Conservation (phyloP, 2,888 invertebrate genomes). For the Nasonovia ribisnigri region DNA sequence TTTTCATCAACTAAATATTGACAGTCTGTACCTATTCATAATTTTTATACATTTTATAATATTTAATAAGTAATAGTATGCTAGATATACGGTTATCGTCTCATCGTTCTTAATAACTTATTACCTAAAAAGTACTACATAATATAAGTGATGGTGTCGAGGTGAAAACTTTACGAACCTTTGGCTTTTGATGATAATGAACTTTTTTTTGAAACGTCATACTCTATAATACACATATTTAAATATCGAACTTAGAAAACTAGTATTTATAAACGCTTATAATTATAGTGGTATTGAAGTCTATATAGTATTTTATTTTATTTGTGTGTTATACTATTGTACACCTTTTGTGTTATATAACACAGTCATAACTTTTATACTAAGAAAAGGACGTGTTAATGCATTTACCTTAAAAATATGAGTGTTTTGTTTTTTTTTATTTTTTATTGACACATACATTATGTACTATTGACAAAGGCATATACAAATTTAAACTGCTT, state of each 20-base stretch:
- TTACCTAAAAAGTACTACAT: background rate
- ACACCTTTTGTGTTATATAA: background rate
- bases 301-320: background rate
- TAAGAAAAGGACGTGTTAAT: background rate
- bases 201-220: background rate
- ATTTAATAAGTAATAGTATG: background rate
- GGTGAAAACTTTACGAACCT: background rate
- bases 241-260: background rate
- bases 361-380: background rate
- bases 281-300: background rate
- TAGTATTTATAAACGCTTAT: background rate
- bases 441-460: background rate
- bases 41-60: background rate
- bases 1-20: background rate
- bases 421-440: background rate
- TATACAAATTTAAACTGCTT: background rate
- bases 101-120: background rate
- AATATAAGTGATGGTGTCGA: background rate
- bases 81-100: background rate
- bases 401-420: background rate
- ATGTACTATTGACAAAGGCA: background rate
- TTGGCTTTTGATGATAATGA: background rate
- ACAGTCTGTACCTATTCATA: background rate
- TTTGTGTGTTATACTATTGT: background rate
- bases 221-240: background rate